Evolutionary conservation across 1,140 invertebrate genomes (phyloP).

Genomic region (Calliphora vicina): DNA sequence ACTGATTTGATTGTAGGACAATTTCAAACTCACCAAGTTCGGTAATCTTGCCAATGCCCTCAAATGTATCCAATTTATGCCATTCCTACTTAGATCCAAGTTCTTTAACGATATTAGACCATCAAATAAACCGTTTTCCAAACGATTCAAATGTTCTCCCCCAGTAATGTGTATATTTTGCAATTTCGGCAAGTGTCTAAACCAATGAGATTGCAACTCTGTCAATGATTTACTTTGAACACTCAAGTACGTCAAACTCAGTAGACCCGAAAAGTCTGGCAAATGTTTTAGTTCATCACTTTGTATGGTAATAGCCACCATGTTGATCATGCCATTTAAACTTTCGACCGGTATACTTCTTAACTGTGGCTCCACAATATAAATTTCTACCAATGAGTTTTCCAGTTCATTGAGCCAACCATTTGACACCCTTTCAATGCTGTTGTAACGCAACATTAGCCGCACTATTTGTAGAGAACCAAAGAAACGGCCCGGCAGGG

Average conservation of each 20-base stretch:
- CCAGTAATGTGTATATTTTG: constrained; percentile 79
- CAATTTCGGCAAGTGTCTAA: constrained; percentile 75
- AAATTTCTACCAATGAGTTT: constrained; percentile 79
- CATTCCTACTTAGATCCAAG: constrained; percentile 81
- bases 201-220: constrained; percentile 75
- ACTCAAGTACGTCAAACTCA: constrained; percentile 72
- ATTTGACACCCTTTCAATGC: constrained; percentile 79
- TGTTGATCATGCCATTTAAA: constrained; percentile 74
- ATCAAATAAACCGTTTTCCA: constrained; percentile 78
- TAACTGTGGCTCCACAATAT: constrained; percentile 82
- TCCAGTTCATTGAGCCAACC: constrained; percentile 83
- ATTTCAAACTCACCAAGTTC: constrained; percentile 73
- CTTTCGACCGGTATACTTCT: constrained; percentile 80
- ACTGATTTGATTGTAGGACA: constrained; percentile 75
- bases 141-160: constrained; percentile 69
- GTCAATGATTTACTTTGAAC: constrained; percentile 74
- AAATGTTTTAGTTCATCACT: constrained; percentile 76
- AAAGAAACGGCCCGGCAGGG: constrained; percentile 80
- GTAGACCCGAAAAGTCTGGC: constrained; percentile 72
- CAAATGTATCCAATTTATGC: constrained; percentile 80
- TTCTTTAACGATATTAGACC: constrained; percentile 76
- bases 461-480: constrained; percentile 76
- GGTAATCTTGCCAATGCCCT: constrained; percentile 76
- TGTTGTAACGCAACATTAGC: constrained; percentile 83
- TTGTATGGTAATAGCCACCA: constrained; percentile 84